phyloP scores from a whole-genome alignment of 2,113 vertebrate species.

The Myxocyprinus asiaticus region DNA sequence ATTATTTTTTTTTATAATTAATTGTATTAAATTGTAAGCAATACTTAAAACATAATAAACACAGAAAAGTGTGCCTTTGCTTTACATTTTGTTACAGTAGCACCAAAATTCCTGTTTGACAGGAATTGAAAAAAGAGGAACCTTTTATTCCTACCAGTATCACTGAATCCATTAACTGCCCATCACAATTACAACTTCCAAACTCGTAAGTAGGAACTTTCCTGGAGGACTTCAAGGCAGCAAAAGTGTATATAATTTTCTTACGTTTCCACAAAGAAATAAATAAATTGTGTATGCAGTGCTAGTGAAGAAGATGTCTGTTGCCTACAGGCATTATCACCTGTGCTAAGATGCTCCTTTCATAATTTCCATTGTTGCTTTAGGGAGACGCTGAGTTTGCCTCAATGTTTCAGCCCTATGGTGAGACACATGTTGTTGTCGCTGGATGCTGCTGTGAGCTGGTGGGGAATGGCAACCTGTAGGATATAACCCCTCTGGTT shows the following conservation, averaged over 20 bases:
- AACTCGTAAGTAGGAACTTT: neutral
- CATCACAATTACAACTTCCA: neutral
- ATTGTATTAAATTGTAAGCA: too few relatives aligned
- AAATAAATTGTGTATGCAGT: neutral
- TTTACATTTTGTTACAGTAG: too few relatives aligned
- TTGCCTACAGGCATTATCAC: neutral
- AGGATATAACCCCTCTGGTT: conserved; percentile 1
- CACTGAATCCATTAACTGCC: neutral
- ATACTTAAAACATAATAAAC: too few relatives aligned
- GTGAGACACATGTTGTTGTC: conserved; percentile 23
- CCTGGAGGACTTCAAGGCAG: neutral
- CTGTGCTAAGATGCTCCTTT: neutral
- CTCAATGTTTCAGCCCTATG: neutral
- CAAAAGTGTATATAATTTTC: too few relatives aligned
- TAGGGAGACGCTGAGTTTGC: neutral
- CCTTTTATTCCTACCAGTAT: neutral
- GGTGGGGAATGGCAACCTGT: conserved; percentile 19
- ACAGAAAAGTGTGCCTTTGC: too few relatives aligned
- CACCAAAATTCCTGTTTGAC: too few relatives aligned
- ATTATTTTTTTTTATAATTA: too few relatives aligned
- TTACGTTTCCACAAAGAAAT: too few relatives aligned
- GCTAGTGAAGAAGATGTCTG: neutral
- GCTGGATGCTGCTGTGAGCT: conserved; percentile 12
- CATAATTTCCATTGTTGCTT: conserved; percentile 3
- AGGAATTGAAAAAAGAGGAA: neutral